phyloP scores from a whole-genome alignment of 23 tunicate genomes.

The Trididemnum miniatum region DNA sequence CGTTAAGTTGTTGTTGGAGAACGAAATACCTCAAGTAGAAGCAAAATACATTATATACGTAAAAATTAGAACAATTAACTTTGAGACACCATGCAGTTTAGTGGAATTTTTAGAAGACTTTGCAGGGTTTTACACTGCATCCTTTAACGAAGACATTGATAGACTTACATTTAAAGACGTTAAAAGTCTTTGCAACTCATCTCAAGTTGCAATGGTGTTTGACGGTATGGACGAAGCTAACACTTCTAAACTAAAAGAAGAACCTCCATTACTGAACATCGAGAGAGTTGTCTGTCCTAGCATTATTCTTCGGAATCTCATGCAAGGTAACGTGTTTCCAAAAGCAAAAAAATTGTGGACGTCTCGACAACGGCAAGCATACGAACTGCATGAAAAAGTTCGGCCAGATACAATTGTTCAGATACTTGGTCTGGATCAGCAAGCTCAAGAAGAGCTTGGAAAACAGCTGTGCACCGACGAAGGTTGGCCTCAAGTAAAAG shows the following conservation, averaged over 20 bases:
- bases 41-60: neutral
- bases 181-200: neutral
- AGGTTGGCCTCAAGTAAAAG: conserved; percentile 1
- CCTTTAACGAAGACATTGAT: neutral
- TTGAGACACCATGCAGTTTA: neutral
- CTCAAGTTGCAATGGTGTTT: neutral
- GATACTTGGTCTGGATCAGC: conserved; percentile 2
- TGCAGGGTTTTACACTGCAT: neutral
- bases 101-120: neutral
- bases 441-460: conserved; percentile 4
- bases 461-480: neutral
- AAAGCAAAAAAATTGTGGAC: conserved; percentile 8
- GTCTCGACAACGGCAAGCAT: conserved; percentile 7
- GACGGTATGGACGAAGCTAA: conserved; percentile 4
- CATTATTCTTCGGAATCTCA: neutral
- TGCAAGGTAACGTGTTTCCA: neutral
- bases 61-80: neutral
- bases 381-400: conserved; percentile 1
- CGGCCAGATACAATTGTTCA: conserved; percentile 5
- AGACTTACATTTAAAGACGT: neutral
- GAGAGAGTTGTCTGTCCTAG: neutral
- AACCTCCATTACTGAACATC: neutral
- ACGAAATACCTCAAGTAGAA: neutral
- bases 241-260: neutral
- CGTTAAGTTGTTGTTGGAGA: neutral